Conservation (phyloP, 1,140 invertebrate genomes). For the Lycorma delicatula region DNA sequence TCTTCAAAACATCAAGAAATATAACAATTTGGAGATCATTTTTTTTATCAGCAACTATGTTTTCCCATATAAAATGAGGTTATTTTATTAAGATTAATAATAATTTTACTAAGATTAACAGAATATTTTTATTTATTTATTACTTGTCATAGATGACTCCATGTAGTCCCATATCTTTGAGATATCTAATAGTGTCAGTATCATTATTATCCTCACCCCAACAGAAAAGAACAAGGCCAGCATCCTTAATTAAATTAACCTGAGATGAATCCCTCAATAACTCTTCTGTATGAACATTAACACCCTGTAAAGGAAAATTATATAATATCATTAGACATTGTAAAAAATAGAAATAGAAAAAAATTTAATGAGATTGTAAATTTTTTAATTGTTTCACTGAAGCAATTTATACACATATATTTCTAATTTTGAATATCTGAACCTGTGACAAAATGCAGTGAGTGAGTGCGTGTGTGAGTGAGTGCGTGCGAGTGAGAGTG, state of each 20-base stretch:
- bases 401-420: no score
- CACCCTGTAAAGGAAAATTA: slow-evolving; percentile 57
- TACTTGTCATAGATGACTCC: slow-evolving; percentile 90
- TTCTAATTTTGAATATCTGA: no score
- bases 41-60: no score
- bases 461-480: no score
- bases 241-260: slow-evolving; percentile 57
- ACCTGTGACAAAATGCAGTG: no score
- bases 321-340: no score
- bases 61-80: slow-evolving; percentile 1
- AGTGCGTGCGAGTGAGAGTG: no score
- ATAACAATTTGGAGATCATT: no score
- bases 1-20: no score
- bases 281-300: slow-evolving; percentile 88
- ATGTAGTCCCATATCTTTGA: slow-evolving; percentile 81
- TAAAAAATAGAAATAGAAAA: no score
- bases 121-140: slow-evolving; percentile 23
- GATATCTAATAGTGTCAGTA: slow-evolving; percentile 69
- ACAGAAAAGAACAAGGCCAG: slow-evolving; percentile 80
- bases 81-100: background rate
- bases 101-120: background rate
- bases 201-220: slow-evolving; percentile 96
- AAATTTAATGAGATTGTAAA: no score
- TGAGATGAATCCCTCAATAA: slow-evolving; percentile 72
- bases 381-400: no score